These are phyloP conservation scores for Pocillopora grandis DNA, from an alignment of 92 coral and sea anemone genomes.

Conservation along the genomic window DNA sequence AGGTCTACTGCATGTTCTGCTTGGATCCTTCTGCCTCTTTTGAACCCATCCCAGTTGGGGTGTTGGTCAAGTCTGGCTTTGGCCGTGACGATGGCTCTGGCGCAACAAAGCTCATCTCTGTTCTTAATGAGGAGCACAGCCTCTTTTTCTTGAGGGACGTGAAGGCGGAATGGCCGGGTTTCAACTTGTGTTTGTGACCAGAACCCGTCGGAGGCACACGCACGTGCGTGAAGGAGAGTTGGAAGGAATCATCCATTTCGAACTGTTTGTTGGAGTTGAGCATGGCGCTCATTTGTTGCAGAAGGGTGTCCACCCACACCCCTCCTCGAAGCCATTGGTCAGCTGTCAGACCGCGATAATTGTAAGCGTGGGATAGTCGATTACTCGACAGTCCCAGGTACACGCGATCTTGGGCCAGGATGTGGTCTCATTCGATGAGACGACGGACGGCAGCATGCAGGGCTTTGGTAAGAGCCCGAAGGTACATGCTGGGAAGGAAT, in stretches of 20 bases:
- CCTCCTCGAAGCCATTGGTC: no score
- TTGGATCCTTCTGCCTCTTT: constrained; percentile 29
- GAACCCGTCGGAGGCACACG: neutral
- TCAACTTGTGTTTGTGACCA: neutral
- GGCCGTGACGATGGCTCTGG: constrained; percentile 48
- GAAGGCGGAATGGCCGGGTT: neutral
- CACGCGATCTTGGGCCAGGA: neutral
- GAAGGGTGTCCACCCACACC: no score
- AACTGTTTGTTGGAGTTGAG: neutral
- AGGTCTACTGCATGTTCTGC: constrained; percentile 13
- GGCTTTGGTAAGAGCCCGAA: neutral
- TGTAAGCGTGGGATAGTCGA: neutral
- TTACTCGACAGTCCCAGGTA: neutral
- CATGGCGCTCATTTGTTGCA: neutral
- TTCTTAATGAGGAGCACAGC: neutral
- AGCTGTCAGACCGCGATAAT: neutral
- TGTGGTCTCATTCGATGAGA: neutral
- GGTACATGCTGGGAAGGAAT: neutral
- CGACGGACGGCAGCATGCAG: neutral
- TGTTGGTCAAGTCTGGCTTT: constrained; percentile 6
- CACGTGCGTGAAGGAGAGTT: neutral
- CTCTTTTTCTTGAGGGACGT: neutral
- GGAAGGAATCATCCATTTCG: neutral
- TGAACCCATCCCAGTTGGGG: constrained; percentile 14
- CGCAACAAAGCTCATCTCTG: constrained; percentile 18